Conservation (phyloP, 2,113 vertebrate genomes). For the Xiphophorus hellerii region DNA sequence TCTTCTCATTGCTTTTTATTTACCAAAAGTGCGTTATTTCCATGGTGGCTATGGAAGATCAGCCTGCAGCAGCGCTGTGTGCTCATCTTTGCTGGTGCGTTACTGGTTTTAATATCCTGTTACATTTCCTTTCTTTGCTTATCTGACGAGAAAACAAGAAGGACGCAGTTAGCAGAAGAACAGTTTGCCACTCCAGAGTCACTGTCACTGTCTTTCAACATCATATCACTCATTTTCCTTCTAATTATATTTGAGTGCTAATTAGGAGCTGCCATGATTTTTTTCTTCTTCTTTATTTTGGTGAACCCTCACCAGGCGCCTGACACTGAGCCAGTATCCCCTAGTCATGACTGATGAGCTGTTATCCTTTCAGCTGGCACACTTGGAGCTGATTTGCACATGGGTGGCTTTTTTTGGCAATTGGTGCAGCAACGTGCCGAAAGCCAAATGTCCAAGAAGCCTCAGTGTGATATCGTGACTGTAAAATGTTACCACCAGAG, state of each 20-base stretch:
- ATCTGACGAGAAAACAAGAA: background rate
- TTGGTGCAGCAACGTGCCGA: background rate
- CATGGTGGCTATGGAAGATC: background rate
- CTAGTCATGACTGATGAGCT: constrained; percentile 29
- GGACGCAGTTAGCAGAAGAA: background rate
- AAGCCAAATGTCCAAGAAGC: constrained; percentile 1
- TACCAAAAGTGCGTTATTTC: background rate
- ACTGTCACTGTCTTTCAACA: background rate
- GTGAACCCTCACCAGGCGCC: background rate
- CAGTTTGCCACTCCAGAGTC: background rate
- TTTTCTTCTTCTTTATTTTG: background rate
- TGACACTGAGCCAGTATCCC: constrained; percentile 20
- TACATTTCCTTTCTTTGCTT: background rate
- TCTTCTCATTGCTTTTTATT: background rate
- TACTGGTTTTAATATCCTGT: constrained; percentile 2
- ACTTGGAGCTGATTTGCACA: constrained; percentile 24
- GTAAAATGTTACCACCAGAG: background rate
- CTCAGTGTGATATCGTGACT: background rate
- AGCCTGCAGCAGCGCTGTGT: background rate
- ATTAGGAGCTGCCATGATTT: background rate
- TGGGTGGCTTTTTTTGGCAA: constrained; percentile 21
- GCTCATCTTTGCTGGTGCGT: background rate
- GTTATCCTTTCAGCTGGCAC: constrained; percentile 31
- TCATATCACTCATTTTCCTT: background rate
- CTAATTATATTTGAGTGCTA: background rate